These are phyloP conservation scores for Sitobion miscanthi DNA, from an alignment of 1,140 invertebrate genomes.

Conservation along the genomic window DNA sequence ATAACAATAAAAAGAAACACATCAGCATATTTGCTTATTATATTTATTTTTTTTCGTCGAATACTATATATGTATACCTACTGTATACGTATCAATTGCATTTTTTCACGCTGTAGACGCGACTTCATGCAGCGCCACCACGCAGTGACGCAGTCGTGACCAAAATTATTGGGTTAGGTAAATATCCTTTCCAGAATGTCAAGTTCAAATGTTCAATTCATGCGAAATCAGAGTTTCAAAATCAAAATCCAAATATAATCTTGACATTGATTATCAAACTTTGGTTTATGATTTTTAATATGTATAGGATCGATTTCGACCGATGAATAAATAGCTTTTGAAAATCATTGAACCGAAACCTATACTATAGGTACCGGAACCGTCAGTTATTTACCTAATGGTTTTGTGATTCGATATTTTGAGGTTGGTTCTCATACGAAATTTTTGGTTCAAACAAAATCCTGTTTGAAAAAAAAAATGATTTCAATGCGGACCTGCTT, in stretches of 20 bases:
- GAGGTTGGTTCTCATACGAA: background rate
- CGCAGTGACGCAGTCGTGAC: background rate
- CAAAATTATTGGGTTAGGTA: background rate
- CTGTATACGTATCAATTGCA: background rate
- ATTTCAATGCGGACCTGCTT: background rate
- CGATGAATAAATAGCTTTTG: background rate
- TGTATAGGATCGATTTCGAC: background rate
- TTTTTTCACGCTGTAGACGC: background rate
- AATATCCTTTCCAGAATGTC: background rate
- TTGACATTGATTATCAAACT: background rate
- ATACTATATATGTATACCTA: background rate
- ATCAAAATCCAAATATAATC: background rate
- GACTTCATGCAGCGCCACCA: background rate
- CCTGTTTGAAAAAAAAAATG: background rate
- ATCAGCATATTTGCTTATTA: slow-evolving; percentile 37
- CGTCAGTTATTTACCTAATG: background rate
- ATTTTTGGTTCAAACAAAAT: background rate
- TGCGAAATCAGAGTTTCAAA: background rate
- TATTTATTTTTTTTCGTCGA: background rate
- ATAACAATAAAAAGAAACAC: slow-evolving; percentile 36
- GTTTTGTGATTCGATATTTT: background rate
- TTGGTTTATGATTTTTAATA: background rate
- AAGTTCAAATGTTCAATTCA: background rate
- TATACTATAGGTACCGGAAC: background rate
- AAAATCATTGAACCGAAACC: background rate